These are phyloP conservation scores for Artemia sinica DNA, from an alignment of 2,888 invertebrate species.

Conservation along the genomic window DNA sequence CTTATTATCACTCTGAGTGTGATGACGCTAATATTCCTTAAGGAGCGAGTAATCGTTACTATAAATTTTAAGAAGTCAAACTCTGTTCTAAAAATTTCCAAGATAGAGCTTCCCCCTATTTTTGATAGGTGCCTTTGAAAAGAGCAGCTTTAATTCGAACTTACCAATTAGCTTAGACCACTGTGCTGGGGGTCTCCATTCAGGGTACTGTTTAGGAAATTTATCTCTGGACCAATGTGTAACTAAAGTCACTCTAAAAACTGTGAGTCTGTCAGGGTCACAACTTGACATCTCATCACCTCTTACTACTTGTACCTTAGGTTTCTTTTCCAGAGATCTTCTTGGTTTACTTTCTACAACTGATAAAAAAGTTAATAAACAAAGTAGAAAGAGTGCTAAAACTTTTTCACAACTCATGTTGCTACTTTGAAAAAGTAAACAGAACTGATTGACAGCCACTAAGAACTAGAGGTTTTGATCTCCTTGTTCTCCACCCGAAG, in stretches of 20 bases:
- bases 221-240: constrained; percentile 77
- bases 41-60: too few relatives aligned
- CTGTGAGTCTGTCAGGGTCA: constrained; percentile 63
- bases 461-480: constrained; percentile 1
- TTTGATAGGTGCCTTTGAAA: too few relatives aligned
- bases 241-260: constrained; percentile 71
- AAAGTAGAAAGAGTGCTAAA: background rate
- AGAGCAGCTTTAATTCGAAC: constrained; percentile 31
- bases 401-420: constrained; percentile 10
- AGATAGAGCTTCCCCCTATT: too few relatives aligned
- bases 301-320: constrained; percentile 11
- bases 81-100: too few relatives aligned
- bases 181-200: constrained; percentile 80
- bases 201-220: constrained; percentile 84
- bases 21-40: too few relatives aligned
- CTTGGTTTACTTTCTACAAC: background rate
- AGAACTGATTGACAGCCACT: background rate
- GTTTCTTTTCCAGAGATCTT: background rate
- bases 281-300: constrained; percentile 33
- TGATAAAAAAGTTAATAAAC: background rate
- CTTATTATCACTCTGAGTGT: too few relatives aligned
- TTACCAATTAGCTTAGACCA: constrained; percentile 83
- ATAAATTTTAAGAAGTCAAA: too few relatives aligned
- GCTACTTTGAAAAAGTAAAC: background rate
- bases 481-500: background rate